Evolutionary conservation across 2,113 vertebrate species (phyloP).

Genomic region (Atlantisia rogersi): DNA sequence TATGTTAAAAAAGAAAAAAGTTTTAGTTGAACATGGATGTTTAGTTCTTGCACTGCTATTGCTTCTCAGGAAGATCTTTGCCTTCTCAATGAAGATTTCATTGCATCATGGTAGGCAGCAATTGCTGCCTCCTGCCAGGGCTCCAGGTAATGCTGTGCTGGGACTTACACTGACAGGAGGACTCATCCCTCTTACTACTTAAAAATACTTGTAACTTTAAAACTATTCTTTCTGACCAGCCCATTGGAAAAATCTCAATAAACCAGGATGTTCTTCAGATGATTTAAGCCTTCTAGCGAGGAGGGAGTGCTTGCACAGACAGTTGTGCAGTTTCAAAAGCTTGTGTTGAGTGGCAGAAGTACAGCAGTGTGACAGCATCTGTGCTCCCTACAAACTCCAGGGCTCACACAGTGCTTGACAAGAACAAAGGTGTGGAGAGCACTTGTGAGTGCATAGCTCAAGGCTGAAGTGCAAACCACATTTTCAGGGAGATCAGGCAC

Average conservation of each 20-base stretch:
- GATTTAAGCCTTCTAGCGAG: not conserved
- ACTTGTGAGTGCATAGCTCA: not conserved
- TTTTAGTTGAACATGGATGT: not conserved
- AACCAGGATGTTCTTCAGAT: not conserved
- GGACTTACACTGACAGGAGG: not conserved
- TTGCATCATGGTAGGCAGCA: not conserved
- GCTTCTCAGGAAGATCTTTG: not conserved
- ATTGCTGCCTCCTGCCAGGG: not conserved
- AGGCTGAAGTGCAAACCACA: not conserved
- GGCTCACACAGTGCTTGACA: not conserved
- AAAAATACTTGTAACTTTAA: not conserved
- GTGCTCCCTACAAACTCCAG: not conserved
- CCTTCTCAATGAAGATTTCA: not conserved
- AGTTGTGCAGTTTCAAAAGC: not conserved
- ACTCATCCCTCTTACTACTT: not conserved
- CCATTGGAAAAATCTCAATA: not conserved
- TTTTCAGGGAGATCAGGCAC: not conserved
- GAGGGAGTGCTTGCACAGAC: not conserved
- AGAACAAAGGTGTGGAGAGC: not conserved
- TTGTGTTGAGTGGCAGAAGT: not conserved
- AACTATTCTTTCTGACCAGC: not conserved
- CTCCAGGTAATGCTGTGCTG: not conserved
- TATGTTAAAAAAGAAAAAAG: not conserved
- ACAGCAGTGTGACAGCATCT: accelerated
- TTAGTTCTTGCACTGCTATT: not conserved